A percentile compares a stretch with the other conserved stretches of the same genome.
These are phyloP conservation scores for Oenanthe oenanthe DNA, from an alignment of 2,113 vertebrate genomes.

Conservation along the genomic window DNA sequence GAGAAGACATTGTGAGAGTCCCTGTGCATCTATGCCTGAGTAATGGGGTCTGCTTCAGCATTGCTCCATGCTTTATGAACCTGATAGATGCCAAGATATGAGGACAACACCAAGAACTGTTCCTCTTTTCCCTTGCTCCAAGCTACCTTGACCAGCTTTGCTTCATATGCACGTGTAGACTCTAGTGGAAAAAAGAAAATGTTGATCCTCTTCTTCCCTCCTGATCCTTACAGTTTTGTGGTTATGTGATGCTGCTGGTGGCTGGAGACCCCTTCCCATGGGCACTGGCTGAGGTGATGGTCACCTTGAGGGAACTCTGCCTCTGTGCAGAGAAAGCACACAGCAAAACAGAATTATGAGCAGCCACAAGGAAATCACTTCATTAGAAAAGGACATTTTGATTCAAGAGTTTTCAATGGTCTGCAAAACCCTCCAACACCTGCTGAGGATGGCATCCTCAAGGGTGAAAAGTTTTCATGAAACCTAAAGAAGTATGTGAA, in stretches of 20 bases:
- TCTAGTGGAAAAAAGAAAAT: background rate
- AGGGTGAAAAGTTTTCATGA: background rate
- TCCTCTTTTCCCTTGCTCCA: background rate
- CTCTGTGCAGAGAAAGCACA: conserved; percentile 45
- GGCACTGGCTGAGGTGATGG: conserved; percentile 77
- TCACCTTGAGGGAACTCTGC: conserved; percentile 84
- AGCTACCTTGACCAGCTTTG: background rate
- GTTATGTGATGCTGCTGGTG: conserved; percentile 33
- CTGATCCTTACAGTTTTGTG: conserved; percentile 16
- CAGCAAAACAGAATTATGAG: background rate
- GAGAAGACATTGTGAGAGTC: background rate
- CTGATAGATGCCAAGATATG: background rate
- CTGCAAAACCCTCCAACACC: background rate
- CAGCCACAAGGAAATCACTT: background rate
- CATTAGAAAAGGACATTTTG: background rate
- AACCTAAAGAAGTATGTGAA: background rate
- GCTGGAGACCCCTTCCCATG: conserved; percentile 78
- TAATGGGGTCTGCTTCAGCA: background rate
- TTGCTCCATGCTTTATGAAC: background rate
- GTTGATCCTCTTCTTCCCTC: conserved; percentile 3
- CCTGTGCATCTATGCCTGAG: background rate
- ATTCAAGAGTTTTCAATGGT: background rate
- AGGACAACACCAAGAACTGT: background rate
- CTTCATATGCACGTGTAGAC: background rate
- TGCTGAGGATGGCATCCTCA: background rate